phyloP scores from a whole-genome alignment of 1,140 invertebrate genomes.

The Rhizoglyphus robini region DNA sequence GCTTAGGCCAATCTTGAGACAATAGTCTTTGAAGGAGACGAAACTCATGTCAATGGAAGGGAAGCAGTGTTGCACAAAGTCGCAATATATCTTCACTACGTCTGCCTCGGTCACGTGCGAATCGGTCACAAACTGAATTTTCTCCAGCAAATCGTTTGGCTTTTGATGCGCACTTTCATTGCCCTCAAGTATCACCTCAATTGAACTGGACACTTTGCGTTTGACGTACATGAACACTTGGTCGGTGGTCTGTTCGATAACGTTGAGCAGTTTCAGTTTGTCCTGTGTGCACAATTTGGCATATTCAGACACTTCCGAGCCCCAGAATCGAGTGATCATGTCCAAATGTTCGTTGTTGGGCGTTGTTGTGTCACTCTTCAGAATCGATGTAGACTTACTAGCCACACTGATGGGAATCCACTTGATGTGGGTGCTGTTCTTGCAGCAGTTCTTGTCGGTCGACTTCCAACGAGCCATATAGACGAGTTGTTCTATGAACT shows the following conservation, averaged over 20 bases:
- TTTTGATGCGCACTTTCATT: not conserved
- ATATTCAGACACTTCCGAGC: not conserved
- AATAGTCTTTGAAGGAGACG: slow-evolving; percentile 13
- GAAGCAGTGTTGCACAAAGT: slow-evolving; percentile 19
- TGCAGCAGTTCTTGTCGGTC: not conserved
- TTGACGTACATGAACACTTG: not conserved
- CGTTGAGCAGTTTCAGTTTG: not conserved
- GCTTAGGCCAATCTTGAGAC: not conserved
- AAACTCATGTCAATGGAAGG: slow-evolving; percentile 19
- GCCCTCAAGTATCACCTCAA: too few relatives aligned
- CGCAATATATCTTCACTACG: slow-evolving; percentile 14
- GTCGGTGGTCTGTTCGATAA: not conserved
- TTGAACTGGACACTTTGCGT: not conserved
- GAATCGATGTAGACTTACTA: not conserved
- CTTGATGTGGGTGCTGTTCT: not conserved
- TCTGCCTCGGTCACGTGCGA: slow-evolving; percentile 1
- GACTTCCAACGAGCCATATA: not conserved
- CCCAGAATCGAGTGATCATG: not conserved
- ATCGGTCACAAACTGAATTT: not conserved
- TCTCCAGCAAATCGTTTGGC: not conserved
- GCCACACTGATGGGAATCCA: not conserved
- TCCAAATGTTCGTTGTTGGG: not conserved
- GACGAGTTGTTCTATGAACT: not conserved
- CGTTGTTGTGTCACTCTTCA: too few relatives aligned
- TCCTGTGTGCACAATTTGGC: not conserved